Conservation (phyloP, 2,113 vertebrate genomes). For the Felis chaus region DNA sequence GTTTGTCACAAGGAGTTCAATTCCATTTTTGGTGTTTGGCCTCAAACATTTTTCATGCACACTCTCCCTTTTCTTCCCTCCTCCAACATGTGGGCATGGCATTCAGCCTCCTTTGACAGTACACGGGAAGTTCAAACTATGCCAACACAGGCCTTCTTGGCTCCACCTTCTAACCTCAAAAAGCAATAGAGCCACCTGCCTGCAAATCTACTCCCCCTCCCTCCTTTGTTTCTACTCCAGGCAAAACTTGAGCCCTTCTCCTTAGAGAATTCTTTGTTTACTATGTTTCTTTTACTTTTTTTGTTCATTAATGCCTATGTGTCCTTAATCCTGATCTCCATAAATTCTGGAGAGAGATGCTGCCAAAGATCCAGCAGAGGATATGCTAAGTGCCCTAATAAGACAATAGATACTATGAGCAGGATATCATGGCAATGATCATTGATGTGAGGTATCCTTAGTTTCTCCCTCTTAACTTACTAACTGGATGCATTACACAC, state of each 20-base stretch:
- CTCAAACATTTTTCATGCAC: neutral
- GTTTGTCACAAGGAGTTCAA: too few species aligned
- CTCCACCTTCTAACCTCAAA: neutral
- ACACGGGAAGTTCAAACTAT: neutral
- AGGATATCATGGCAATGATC: neutral
- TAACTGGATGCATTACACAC: neutral
- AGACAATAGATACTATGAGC: neutral
- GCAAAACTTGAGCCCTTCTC: neutral
- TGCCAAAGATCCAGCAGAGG: neutral
- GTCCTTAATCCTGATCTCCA: neutral
- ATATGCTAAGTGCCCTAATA: neutral
- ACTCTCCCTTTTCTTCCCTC: neutral
- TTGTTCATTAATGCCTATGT: neutral
- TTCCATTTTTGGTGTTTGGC: neutral
- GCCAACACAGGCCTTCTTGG: neutral
- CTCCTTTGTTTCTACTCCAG: neutral
- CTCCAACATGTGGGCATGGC: neutral
- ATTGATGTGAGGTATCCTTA: neutral
- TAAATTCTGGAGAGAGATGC: neutral
- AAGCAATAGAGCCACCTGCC: neutral
- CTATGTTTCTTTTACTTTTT: neutral
- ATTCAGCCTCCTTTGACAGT: neutral
- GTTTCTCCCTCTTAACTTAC: neutral
- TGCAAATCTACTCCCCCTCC: neutral
- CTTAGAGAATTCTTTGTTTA: neutral